These are phyloP conservation scores for Bolinopsis microptera DNA, from an alignment of 37 sponge, comb jelly and placozoan genomes.

Conservation along the genomic window DNA sequence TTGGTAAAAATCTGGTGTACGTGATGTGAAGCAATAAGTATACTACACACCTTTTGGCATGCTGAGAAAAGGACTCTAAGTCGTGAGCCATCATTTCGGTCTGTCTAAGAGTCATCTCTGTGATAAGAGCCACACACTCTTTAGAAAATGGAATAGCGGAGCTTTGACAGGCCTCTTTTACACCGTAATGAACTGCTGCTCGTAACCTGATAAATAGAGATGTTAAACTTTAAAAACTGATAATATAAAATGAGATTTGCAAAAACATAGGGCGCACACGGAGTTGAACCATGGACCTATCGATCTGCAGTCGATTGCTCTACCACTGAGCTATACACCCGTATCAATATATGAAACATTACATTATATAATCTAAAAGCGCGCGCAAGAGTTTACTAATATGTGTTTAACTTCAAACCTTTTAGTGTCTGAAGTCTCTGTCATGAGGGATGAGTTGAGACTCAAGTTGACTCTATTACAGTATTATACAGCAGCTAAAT, in stretches of 20 bases:
- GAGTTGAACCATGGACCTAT: constrained; percentile 67
- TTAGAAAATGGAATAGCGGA: constrained; percentile 1
- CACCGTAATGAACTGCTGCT: constrained; percentile 55
- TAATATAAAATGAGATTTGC: background rate
- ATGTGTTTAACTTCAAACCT: no score
- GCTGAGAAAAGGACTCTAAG: constrained; percentile 50
- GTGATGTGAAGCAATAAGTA: no score
- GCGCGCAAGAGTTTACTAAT: no score
- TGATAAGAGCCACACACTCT: constrained; percentile 16
- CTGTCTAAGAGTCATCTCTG: constrained; percentile 20
- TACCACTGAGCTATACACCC: constrained; percentile 68
- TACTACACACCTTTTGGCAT: constrained; percentile 61
- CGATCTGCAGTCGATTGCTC: constrained; percentile 68
- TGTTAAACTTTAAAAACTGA: background rate
- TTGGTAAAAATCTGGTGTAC: no score
- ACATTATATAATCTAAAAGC: background rate
- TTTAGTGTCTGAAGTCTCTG: background rate
- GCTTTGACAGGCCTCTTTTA: background rate
- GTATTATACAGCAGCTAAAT: no score
- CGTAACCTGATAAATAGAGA: background rate
- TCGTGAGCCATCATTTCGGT: constrained; percentile 60
- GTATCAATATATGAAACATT: background rate
- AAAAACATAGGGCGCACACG: constrained; percentile 66
- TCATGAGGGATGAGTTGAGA: background rate
- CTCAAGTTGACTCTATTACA: no score